Evolutionary conservation across 2,888 invertebrate species (phyloP), one percentile per base, ranked within the genome.

Genomic region (Epirrhoe alternata): DNA sequence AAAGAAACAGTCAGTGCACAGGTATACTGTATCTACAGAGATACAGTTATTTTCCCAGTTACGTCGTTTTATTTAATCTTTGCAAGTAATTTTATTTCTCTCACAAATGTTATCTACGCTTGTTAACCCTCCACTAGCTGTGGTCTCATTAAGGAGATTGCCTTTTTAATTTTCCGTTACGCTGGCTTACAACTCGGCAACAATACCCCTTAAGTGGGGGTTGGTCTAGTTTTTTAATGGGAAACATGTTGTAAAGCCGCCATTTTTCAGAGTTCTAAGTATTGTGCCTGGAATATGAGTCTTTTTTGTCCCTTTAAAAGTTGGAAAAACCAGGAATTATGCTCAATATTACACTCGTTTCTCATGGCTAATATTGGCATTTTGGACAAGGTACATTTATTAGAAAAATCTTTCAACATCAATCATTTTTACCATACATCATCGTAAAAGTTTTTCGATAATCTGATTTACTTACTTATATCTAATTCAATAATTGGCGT

Each of bases 101-200:
- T 51, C 62, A 59, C 59, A 57, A 42, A 70, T 72, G 63, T 73
- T 71, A 76, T 74, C 74, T 73, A 68, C 71, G 66, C 69, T 72
- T 75, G 77, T 75, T 77, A 83, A 81, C 82, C 83, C 82, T 78
- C 75, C 76, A 76, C 75, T 75, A 76, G 77, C 77, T 78, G 81
- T 74, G 78, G 81, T 77, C 81, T 87, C 86, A 89, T 89, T 89
- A 89, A 79, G 84, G 83, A 86, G 87, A 89, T 90, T 84, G 85
- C 86, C 86, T 85, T 89, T 89, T 89, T 89, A 90, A 90, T 89
- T 89, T 88, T 86, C 88, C 84, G 84, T 85, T 77, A 85, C 82
- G 78, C 75, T 79, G 84, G 74, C 77, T 79, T 71, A 73, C 74
- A 74, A 38, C 71, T 66, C 73, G 70, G 67, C 68, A 77, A 81